Conservation (phyloP, 2,797 vertebrate species). For the Siniperca scherzeri region DNA sequence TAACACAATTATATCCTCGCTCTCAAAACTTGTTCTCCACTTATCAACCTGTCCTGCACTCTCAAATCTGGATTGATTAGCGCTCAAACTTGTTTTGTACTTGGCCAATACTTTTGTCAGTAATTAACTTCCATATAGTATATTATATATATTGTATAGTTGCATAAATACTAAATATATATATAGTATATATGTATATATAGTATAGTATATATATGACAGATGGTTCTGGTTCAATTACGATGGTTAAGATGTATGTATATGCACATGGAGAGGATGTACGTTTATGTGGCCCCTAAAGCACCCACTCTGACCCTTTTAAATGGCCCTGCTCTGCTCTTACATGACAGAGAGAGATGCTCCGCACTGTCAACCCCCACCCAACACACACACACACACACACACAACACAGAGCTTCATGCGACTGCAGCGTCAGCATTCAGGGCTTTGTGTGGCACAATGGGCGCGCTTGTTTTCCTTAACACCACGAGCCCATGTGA, state of each 20-base stretch:
- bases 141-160: too few relatives aligned
- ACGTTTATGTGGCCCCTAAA: slow-evolving; percentile 17
- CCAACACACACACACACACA: slow-evolving; percentile 38
- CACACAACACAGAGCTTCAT: slow-evolving; percentile 73
- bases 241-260: background rate
- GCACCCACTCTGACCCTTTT: slow-evolving; percentile 37
- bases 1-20: too few relatives aligned
- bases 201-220: too few relatives aligned
- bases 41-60: background rate
- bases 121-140: background rate
- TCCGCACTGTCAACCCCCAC: slow-evolving; percentile 33
- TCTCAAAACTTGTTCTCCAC: background rate
- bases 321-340: slow-evolving; percentile 60
- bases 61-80: background rate
- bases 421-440: slow-evolving; percentile 88
- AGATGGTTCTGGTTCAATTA: background rate
- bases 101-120: background rate
- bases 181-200: too few relatives aligned
- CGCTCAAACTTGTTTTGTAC: background rate
- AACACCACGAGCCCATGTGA: slow-evolving; percentile 86
- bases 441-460: slow-evolving; percentile 87
- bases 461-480: slow-evolving; percentile 88
- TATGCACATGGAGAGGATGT: background rate
- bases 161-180: too few relatives aligned
- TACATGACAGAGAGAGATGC: slow-evolving; percentile 65